phyloP scores from a whole-genome alignment of 2,888 invertebrate species.

The Muscina levida region DNA sequence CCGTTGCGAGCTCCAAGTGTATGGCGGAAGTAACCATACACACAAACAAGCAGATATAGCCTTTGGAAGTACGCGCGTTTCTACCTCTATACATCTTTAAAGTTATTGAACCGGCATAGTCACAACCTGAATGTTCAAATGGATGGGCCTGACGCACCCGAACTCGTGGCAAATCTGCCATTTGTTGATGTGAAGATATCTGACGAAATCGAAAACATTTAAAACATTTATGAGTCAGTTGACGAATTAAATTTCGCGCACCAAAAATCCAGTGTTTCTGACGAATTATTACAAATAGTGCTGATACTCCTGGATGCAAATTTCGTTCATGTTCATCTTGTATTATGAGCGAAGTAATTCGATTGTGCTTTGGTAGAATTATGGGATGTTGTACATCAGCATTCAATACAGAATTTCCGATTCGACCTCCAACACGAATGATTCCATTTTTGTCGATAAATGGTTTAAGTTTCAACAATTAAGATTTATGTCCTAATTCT shows the following conservation, averaged over 20 bases:
- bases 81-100: conserved; percentile 41
- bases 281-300: too few species aligned
- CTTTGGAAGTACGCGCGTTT: conserved; percentile 23
- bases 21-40: conserved; percentile 56
- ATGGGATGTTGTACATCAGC: conserved; percentile 13
- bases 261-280: conserved; percentile 53
- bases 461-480: conserved; percentile 43
- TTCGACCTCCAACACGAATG: conserved; percentile 47
- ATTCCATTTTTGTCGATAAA: conserved; percentile 44
- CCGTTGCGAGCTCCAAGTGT: conserved; percentile 55
- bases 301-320: too few species aligned
- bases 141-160: conserved; percentile 29
- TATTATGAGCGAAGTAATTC: conserved; percentile 30
- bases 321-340: conserved; percentile 30
- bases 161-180: conserved; percentile 37
- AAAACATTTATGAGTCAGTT: conserved; percentile 39
- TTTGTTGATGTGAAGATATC: conserved; percentile 27
- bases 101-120: conserved; percentile 43
- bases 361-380: conserved; percentile 32
- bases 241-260: conserved; percentile 47
- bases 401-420: conserved; percentile 36
- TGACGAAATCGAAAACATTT: conserved; percentile 48
- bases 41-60: too few species aligned
- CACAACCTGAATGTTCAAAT: conserved; percentile 40
- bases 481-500: background rate